Percentiles rank a stretch among this genome's conserved stretches.
These are phyloP conservation scores for Microdon myrmicae DNA, from an alignment of 2,888 invertebrate species.

Conservation along the genomic window DNA sequence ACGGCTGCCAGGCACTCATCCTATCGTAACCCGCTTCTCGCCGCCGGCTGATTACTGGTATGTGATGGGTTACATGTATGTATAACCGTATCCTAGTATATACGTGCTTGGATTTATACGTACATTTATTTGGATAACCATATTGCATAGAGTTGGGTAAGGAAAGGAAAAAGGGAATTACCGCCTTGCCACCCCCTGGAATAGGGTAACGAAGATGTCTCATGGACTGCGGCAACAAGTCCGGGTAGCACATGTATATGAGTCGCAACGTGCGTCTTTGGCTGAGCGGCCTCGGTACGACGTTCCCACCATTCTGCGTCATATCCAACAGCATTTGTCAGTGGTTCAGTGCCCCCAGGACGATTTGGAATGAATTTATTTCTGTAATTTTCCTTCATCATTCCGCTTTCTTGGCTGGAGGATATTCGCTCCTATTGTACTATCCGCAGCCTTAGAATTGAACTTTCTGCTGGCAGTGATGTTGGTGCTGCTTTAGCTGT, in stretches of 20 bases:
- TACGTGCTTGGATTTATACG: conserved; percentile 3
- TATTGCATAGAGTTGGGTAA: conserved; percentile 41
- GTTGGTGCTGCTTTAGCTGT: conserved; percentile 14
- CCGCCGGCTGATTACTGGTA: conserved; percentile 36
- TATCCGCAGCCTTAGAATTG: conserved; percentile 33
- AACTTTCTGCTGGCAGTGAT: conserved; percentile 29
- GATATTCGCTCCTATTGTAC: conserved; percentile 48
- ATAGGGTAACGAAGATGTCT: too few relatives aligned
- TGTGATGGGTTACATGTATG: conserved; percentile 7
- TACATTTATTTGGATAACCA: conserved; percentile 16
- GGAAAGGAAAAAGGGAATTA: conserved; percentile 12
- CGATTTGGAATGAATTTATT: conserved; percentile 50
- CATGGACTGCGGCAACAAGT: conserved; percentile 38
- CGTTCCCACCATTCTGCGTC: conserved; percentile 12
- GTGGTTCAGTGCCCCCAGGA: conserved; percentile 34
- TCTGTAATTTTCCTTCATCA: conserved; percentile 53
- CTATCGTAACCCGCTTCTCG: conserved; percentile 29
- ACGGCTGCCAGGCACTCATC: conserved; percentile 27
- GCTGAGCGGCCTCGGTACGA: conserved; percentile 16
- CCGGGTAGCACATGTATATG: conserved; percentile 21
- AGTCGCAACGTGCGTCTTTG: conserved; percentile 22
- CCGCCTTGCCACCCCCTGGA: conserved; percentile 1
- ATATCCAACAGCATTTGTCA: conserved; percentile 39
- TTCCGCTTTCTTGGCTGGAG: conserved; percentile 48
- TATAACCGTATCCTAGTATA: too few relatives aligned